Evolutionary conservation across 2,888 invertebrate genomes (phyloP).

Genomic region (Zele albiditarsus): DNA sequence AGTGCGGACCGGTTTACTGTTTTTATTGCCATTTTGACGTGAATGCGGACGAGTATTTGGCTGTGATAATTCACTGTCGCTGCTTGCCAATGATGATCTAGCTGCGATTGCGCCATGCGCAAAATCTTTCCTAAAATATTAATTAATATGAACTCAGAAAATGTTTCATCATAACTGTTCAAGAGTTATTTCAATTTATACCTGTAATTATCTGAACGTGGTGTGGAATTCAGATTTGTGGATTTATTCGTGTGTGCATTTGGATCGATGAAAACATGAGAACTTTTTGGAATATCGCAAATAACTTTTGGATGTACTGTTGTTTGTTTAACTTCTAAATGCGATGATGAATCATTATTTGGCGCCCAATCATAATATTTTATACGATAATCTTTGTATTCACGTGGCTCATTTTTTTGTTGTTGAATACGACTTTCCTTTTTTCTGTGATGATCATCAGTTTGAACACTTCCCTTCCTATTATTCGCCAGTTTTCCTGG

Average conservation of each 20-base stretch:
- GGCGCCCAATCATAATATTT: constrained; percentile 65
- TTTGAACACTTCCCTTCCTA: constrained; percentile 59
- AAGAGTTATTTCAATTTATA: constrained; percentile 59
- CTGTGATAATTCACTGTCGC: constrained; percentile 75
- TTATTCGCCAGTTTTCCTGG: constrained; percentile 54
- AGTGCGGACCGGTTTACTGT: constrained; percentile 59
- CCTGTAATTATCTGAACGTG: constrained; percentile 80
- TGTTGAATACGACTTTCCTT: constrained; percentile 71
- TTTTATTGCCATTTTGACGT: constrained; percentile 61
- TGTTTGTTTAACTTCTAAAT: constrained; percentile 67
- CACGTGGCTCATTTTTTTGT: constrained; percentile 74
- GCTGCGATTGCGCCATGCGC: constrained; percentile 77
- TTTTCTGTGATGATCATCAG: constrained; percentile 61
- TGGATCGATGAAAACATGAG: constrained; percentile 61
- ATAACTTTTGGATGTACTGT: constrained; percentile 77
- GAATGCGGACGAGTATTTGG: constrained; percentile 70
- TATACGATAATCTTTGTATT: constrained; percentile 75
- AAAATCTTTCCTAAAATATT: constrained; percentile 75
- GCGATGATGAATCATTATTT: constrained; percentile 56
- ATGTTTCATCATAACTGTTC: not conserved
- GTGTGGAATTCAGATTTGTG: constrained; percentile 59
- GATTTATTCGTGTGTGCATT: constrained; percentile 58
- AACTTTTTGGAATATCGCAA: constrained; percentile 76
- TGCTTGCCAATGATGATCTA: constrained; percentile 74
- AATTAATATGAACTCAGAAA: not conserved